phyloP scores from a whole-genome alignment of 2,797 vertebrate species.

The Babyrousa celebensis region DNA sequence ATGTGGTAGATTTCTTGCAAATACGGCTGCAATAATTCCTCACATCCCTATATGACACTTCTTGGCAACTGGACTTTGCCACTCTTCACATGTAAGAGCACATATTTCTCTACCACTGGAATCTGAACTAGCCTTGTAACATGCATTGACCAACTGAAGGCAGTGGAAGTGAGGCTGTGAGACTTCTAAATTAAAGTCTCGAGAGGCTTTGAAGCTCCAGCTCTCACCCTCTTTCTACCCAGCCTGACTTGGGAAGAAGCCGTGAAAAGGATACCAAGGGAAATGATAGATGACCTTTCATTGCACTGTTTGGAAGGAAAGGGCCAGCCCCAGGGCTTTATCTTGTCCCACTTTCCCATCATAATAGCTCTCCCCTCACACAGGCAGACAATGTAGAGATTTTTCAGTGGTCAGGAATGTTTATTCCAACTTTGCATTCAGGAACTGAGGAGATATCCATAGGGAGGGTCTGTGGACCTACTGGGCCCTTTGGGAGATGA shows the following conservation, averaged over 20 bases:
- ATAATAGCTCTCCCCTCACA: background rate
- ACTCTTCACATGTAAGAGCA: background rate
- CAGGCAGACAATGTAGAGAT: background rate
- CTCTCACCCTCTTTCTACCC: background rate
- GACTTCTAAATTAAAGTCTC: background rate
- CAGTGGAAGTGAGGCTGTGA: background rate
- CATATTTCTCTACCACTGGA: background rate
- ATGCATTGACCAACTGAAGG: background rate
- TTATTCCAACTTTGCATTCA: conserved; percentile 7
- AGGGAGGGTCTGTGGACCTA: background rate
- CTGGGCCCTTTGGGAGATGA: background rate
- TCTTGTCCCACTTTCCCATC: background rate
- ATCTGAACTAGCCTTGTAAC: background rate
- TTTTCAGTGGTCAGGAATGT: background rate
- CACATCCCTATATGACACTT: background rate
- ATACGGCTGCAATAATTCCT: background rate
- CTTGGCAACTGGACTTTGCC: background rate
- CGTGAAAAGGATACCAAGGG: background rate
- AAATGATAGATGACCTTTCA: background rate
- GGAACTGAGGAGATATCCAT: background rate
- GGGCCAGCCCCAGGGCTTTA: background rate
- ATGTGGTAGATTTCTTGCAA: background rate
- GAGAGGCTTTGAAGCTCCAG: background rate
- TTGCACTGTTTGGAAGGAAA: background rate
- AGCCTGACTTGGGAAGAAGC: background rate